Conservation (phyloP, 1,140 invertebrate genomes). For the Apis laboriosa region DNA sequence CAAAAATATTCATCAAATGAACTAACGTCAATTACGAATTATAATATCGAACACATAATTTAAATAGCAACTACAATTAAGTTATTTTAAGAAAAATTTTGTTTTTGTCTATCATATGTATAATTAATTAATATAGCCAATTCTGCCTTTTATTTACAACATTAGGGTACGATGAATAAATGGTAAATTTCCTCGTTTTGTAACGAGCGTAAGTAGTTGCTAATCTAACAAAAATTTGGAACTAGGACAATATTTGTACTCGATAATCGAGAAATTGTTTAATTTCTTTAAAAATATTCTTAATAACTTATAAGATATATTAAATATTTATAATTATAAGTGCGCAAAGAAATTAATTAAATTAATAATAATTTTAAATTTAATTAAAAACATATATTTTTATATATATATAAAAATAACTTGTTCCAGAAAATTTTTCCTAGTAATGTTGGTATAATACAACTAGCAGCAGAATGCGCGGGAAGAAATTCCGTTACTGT, state of each 20-base stretch:
- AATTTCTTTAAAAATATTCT: too few species aligned
- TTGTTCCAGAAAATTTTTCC: neutral
- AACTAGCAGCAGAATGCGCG: constrained; percentile 8
- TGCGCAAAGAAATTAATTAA: neutral
- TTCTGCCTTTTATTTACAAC: constrained; percentile 44
- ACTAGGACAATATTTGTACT: constrained; percentile 17
- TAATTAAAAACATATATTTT: neutral
- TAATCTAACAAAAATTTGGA: constrained; percentile 46
- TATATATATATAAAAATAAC: neutral
- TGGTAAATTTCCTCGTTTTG: constrained; percentile 45
- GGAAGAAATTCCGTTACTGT: neutral
- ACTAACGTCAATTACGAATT: neutral
- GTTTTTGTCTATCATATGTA: constrained; percentile 15
- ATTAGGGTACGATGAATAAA: constrained; percentile 26
- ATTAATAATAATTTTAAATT: neutral
- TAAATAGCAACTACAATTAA: neutral
- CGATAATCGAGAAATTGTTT: constrained; percentile 2
- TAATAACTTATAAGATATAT: neutral
- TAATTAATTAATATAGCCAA: constrained; percentile 19
- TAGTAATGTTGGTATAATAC: neutral
- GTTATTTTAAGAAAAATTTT: neutral
- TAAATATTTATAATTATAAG: neutral
- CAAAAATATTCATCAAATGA: constrained; percentile 39
- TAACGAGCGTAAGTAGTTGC: constrained; percentile 39
- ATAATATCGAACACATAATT: constrained; percentile 7